Conservation (phyloP, 2,113 vertebrate genomes). For the Eurystomus gularis region DNA sequence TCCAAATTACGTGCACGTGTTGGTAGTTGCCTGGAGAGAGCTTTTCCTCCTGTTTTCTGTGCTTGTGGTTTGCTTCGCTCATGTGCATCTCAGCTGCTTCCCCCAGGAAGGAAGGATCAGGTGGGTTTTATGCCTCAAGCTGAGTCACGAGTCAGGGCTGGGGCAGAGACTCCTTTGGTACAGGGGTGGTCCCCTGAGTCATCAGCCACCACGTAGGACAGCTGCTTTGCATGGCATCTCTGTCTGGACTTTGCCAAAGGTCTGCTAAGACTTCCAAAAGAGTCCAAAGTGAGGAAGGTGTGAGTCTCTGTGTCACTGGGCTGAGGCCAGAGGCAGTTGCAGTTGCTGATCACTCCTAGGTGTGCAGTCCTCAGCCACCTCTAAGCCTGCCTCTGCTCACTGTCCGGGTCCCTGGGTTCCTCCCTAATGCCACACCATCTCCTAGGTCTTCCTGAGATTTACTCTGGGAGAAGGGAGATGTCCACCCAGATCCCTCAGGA, state of each 20-base stretch:
- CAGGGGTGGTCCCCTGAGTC: rapidly evolving
- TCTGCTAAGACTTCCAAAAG: background rate
- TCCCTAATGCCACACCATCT: background rate
- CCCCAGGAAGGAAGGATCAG: background rate
- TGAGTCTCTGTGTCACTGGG: background rate
- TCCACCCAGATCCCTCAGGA: background rate
- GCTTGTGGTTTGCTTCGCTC: background rate
- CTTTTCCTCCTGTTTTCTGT: background rate
- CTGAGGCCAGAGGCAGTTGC: background rate
- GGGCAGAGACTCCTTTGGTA: background rate
- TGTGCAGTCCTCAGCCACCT: background rate
- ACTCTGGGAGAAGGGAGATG: background rate
- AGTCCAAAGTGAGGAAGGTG: background rate
- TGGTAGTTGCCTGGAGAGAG: background rate
- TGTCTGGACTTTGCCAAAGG: background rate
- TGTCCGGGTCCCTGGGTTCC: background rate
- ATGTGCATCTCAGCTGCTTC: rapidly evolving
- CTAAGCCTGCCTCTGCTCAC: background rate
- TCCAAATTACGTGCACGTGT: background rate
- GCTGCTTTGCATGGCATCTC: background rate
- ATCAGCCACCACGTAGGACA: rapidly evolving
- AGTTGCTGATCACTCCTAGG: too few relatives aligned
- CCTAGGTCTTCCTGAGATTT: background rate
- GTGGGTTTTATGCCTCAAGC: background rate
- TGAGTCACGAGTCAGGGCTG: background rate